Evolutionary conservation across 2,888 invertebrate species (phyloP).

Genomic region (Epirrhoe alternata): DNA sequence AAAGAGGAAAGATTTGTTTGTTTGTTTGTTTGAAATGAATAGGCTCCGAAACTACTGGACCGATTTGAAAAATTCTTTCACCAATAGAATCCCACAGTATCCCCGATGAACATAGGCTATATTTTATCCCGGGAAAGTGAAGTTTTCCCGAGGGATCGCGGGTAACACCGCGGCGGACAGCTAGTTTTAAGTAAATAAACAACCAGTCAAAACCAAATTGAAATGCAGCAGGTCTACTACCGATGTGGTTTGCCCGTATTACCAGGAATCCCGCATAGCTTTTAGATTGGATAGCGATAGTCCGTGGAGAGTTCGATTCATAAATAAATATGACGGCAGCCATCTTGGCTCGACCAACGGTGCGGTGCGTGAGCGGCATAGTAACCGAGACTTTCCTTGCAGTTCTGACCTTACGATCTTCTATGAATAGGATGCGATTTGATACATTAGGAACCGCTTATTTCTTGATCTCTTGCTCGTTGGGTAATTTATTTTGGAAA

Average conservation of each 20-base stretch:
- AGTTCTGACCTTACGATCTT: conserved; percentile 13
- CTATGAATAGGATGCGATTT: conserved; percentile 25
- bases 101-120: too few relatives aligned
- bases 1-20: too few relatives aligned
- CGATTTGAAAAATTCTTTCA: too few relatives aligned
- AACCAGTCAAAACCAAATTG: conserved; percentile 1
- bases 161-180: too few relatives aligned
- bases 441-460: conserved; percentile 7
- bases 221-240: conserved; percentile 20
- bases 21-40: too few relatives aligned
- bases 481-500: neutral
- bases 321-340: conserved; percentile 67
- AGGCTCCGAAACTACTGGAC: too few relatives aligned
- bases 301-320: conserved; percentile 60
- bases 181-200: neutral
- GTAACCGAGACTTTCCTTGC: conserved; percentile 37
- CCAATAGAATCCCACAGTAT: too few relatives aligned
- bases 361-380: conserved; percentile 60
- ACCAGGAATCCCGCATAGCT: conserved; percentile 45
- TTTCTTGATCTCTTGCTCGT: neutral
- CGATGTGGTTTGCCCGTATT: conserved; percentile 44
- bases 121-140: too few relatives aligned
- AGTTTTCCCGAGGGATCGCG: too few relatives aligned
- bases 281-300: conserved; percentile 59
- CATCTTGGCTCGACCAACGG: conserved; percentile 53